These are phyloP conservation scores for Scomberomorus guttatus DNA, from an alignment of 2,797 vertebrate species.

Conservation along the genomic window DNA sequence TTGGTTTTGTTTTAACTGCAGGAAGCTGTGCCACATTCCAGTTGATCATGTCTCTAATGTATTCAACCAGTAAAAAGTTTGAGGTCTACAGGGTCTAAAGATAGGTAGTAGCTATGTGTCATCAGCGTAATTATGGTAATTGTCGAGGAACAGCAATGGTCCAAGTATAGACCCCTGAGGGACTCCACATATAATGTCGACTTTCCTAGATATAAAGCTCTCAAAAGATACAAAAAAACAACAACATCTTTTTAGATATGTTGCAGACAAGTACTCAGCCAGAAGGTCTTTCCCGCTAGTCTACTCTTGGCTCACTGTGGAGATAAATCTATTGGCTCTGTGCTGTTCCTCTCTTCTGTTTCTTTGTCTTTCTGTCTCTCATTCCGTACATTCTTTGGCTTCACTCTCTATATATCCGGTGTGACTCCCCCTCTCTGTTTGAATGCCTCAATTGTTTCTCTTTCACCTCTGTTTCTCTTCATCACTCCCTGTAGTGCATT, in stretches of 20 bases:
- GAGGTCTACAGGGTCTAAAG: not conserved
- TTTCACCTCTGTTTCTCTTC: conserved; percentile 63
- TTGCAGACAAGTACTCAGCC: conserved; percentile 39
- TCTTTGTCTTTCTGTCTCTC: conserved; percentile 64
- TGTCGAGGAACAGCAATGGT: not conserved
- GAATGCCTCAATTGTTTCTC: conserved; percentile 66
- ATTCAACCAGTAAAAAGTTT: conserved; percentile 15
- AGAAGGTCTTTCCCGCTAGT: conserved; percentile 53
- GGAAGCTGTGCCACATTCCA: conserved; percentile 28
- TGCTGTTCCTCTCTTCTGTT: conserved; percentile 61
- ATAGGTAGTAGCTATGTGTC: conserved; percentile 8
- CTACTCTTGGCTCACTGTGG: conserved; percentile 56
- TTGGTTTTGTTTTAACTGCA: conserved; percentile 16
- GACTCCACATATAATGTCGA: conserved; percentile 18
- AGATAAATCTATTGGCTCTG: conserved; percentile 70
- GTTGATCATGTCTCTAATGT: conserved; percentile 7
- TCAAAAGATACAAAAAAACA: conserved; percentile 41
- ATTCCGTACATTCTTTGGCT: conserved; percentile 78
- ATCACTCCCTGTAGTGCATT: conserved; percentile 50
- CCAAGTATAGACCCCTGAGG: conserved; percentile 33
- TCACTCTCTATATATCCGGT: conserved; percentile 64
- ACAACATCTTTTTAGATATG: conserved; percentile 42
- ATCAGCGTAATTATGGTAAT: conserved; percentile 15
- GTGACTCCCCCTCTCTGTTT: conserved; percentile 59
- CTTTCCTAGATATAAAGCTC: conserved; percentile 24